Evolutionary conservation across 1,140 invertebrate species (phyloP), one percentile per base, ranked within the genome.

Genomic region (Palaemon carinicauda): DNA sequence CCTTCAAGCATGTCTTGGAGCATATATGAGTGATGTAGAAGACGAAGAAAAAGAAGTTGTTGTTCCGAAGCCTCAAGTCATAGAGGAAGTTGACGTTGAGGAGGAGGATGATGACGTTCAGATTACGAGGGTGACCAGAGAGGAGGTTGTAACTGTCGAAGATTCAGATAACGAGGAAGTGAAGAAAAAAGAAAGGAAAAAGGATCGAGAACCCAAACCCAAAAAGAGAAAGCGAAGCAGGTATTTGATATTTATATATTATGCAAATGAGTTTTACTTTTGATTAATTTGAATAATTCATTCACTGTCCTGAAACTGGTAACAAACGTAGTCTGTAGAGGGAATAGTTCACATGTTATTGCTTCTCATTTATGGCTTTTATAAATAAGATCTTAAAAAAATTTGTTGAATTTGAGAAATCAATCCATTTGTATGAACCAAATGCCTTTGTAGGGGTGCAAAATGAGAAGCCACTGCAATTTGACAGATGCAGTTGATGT

Each of bases 121-220:
- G 41, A 41, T 41, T 41, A 41, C 41, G 7, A 41, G 12, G 41
- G 41, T 41, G 41, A 9, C 41, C 41, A 41, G 41, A 41, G 51
- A 81, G 29, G 84, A 88, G 52, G 73, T 88, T 33, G 71, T 88
- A 3, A 88, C 88, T 7, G 86, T 88, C 50, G 83, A 86, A 27
- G 88, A 88, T 51, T 88, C 88, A 5, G 88, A 88, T 27, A 91
- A 92, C 91, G 91, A 93, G 87, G 92, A 93, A 87, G 52, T 74
- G 7, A 86, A 86, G 65, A 71, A 82, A 9, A 86, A 81, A 60
- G 84, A 88, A 24, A 79, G 81, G 53, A 88, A 91, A 91, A 91
- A 92, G 90, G 85, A 91, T 90, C 74, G 91, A 92, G 27, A 91
- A 90, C 90, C 91, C 89, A 77, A 82, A 52, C 50, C 82, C 15